Percentiles rank a stretch among this genome's conserved stretches.
Conservation (phyloP, 2,113 vertebrate species). For the Syrrhaptes paradoxus region DNA sequence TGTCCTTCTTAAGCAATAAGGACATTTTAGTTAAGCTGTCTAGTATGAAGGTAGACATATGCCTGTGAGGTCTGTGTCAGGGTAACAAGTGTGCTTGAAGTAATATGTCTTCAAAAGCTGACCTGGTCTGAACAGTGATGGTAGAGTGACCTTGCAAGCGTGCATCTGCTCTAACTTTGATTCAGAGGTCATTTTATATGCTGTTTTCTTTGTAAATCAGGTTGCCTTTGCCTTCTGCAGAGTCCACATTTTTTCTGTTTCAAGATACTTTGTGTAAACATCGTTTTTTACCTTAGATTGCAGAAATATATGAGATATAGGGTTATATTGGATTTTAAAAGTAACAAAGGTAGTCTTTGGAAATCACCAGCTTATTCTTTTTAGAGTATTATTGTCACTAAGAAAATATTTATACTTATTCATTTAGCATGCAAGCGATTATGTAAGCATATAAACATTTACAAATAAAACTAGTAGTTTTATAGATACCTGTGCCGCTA, state of each 20-base stretch:
- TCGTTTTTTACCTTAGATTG: slow-evolving; percentile 28
- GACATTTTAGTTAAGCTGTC: not conserved
- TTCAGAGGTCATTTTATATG: slow-evolving; percentile 15
- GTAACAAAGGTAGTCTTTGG: not conserved
- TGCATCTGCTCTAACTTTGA: slow-evolving; percentile 41
- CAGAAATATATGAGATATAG: not conserved
- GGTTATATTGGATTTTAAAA: not conserved
- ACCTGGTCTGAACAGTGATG: not conserved
- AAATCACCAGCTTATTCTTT: not conserved
- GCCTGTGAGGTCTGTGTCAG: slow-evolving; percentile 29
- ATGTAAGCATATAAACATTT: not conserved
- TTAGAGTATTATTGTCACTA: not conserved
- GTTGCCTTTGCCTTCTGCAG: slow-evolving; percentile 29
- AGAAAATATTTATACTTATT: not conserved
- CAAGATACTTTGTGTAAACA: slow-evolving; percentile 10
- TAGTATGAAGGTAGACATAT: not conserved
- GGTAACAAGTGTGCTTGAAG: not conserved
- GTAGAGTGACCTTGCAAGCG: slow-evolving; percentile 41
- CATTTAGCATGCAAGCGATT: not conserved
- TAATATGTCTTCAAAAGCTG: slow-evolving; percentile 54
- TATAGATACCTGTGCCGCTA: not conserved
- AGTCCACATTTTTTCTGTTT: slow-evolving; percentile 53
- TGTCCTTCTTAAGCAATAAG: not conserved
- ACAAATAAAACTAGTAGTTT: not conserved
- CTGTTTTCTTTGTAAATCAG: slow-evolving; percentile 48